Conservation (phyloP, 2,113 vertebrate genomes). For the Serilophus lunatus region DNA sequence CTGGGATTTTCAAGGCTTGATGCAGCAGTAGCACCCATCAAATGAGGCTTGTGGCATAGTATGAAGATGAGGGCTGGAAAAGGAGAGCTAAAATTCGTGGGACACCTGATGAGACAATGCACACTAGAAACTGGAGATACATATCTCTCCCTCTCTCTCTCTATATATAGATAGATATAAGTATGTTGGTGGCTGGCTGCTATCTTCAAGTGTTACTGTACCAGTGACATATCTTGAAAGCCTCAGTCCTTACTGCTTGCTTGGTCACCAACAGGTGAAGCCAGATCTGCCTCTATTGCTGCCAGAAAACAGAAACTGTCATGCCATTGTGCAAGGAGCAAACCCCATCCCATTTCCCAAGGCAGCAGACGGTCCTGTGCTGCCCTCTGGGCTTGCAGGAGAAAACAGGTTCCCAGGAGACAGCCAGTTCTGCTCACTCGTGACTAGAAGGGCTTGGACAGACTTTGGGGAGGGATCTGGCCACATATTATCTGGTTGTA, state of each 20-base stretch:
- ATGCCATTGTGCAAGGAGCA: rapidly evolving
- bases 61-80: background rate
- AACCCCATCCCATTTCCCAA: background rate
- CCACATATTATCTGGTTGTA: background rate
- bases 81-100: background rate
- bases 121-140: background rate
- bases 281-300: background rate
- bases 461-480: background rate
- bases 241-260: background rate
- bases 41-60: background rate
- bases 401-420: background rate
- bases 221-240: background rate
- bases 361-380: background rate
- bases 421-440: background rate
- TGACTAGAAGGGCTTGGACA: background rate
- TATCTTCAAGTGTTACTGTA: background rate
- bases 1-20: background rate
- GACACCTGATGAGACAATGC: background rate
- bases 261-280: background rate
- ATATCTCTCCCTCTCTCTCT: no score
- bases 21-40: background rate
- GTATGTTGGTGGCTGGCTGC: background rate
- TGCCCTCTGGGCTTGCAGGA: background rate
- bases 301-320: background rate
- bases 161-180: no score